A percentile compares a stretch with the other conserved stretches of the same genome.
Conservation (phyloP, 1,140 invertebrate species). For the Aphaenogaster ashmeadi region DNA sequence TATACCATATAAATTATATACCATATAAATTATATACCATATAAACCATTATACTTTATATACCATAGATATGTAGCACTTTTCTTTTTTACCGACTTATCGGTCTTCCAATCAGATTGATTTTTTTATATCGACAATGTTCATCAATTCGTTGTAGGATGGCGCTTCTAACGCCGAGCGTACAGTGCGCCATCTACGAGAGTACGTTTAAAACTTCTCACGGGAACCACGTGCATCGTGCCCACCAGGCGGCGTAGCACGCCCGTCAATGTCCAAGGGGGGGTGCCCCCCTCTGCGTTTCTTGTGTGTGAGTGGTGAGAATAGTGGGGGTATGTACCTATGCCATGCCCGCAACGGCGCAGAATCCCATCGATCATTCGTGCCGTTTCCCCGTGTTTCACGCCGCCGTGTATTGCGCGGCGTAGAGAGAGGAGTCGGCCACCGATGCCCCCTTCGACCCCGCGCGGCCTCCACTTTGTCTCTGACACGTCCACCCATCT, state of each 20-base stretch:
- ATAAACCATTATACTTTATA: too few relatives aligned
- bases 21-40: not conserved
- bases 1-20: not conserved
- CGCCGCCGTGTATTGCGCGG: constrained; percentile 84
- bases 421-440: constrained; percentile 68
- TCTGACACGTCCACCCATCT: constrained; percentile 75
- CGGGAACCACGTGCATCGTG: constrained; percentile 81
- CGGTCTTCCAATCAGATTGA: not conserved
- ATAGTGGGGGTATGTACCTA: constrained; percentile 75
- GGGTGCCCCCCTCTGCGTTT: constrained; percentile 31
- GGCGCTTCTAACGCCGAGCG: constrained; percentile 59
- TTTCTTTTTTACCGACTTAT: constrained; percentile 32
- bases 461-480: constrained; percentile 69
- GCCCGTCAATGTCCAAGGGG: constrained; percentile 42
- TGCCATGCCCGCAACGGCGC: constrained; percentile 83
- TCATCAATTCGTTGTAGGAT: constrained; percentile 72
- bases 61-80: not conserved
- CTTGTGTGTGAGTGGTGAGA: constrained; percentile 49
- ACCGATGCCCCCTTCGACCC: constrained; percentile 64
- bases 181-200: constrained; percentile 78
- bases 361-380: constrained; percentile 87
- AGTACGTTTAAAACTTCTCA: constrained; percentile 69
- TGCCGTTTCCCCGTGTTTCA: constrained; percentile 84
- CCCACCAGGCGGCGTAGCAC: constrained; percentile 72
- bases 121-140: constrained; percentile 66